Conservation (phyloP, 2,797 vertebrate genomes). For the Lacerta agilis region DNA sequence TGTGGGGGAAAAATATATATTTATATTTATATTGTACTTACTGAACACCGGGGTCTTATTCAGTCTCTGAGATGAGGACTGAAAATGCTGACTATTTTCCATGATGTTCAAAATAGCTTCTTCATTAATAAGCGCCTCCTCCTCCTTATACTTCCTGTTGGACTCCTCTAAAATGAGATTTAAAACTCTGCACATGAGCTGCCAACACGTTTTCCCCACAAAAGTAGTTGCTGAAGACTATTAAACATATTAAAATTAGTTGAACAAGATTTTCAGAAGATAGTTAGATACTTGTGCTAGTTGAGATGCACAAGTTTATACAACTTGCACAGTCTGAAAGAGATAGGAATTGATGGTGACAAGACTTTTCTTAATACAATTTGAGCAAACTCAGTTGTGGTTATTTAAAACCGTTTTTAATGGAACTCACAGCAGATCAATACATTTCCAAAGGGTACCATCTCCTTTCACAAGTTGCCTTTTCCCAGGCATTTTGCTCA, state of each 20-base stretch:
- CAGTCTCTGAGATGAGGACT: slow-evolving; percentile 86
- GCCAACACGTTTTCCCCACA: slow-evolving; percentile 11
- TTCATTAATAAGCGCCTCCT: slow-evolving; percentile 92
- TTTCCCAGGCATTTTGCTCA: neutral
- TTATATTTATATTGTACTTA: slow-evolving; percentile 71
- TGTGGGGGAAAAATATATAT: slow-evolving; percentile 2
- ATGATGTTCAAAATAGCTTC: slow-evolving; percentile 95
- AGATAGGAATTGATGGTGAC: neutral
- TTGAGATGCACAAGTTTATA: neutral
- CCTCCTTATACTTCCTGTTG: slow-evolving; percentile 69
- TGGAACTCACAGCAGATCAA: neutral
- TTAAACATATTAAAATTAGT: slow-evolving; percentile 35
- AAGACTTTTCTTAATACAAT: neutral
- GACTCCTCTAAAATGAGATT: slow-evolving; percentile 66
- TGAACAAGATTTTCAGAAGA: slow-evolving; percentile 32
- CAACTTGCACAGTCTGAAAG: neutral
- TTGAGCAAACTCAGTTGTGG: neutral
- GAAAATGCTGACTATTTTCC: slow-evolving; percentile 94
- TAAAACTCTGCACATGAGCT: slow-evolving; percentile 33
- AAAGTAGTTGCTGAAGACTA: slow-evolving; percentile 15
- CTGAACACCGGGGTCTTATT: slow-evolving; percentile 86
- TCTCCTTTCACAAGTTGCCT: neutral
- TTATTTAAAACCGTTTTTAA: neutral
- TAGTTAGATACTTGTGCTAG: neutral
- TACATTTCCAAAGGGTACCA: neutral